Percentiles rank a stretch among this genome's conserved stretches.
Evolutionary conservation across 2,797 vertebrate genomes (phyloP).

Genomic region (Ptychadena robeensis): DNA sequence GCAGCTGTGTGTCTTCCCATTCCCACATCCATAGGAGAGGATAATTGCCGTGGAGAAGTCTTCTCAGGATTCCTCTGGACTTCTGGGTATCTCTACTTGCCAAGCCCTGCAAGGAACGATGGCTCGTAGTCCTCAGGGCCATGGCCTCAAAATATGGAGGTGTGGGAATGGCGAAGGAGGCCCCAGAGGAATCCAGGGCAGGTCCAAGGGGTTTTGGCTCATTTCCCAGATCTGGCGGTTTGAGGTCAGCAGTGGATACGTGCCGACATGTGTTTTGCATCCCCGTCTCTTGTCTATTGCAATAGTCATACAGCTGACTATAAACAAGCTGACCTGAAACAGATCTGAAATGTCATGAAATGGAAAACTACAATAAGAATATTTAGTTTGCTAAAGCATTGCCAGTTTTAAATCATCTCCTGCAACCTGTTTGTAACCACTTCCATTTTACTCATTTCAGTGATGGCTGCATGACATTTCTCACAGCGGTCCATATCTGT

Average conservation of each 20-base stretch:
- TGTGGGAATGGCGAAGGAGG: slow-evolving; percentile 52
- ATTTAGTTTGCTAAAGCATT: too few relatives aligned
- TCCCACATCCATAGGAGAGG: slow-evolving; percentile 9
- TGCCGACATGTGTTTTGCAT: slow-evolving; percentile 29
- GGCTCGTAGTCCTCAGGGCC: neutral
- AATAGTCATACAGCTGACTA: neutral
- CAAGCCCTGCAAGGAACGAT: slow-evolving; percentile 1
- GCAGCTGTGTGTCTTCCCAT: neutral
- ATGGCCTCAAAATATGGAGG: neutral
- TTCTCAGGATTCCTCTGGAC: slow-evolving; percentile 34
- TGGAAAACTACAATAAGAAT: too few relatives aligned
- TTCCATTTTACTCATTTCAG: too few relatives aligned
- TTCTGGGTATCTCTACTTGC: neutral
- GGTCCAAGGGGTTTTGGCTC: neutral
- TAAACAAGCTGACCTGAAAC: neutral
- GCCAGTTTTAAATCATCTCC: too few relatives aligned
- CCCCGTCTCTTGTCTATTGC: neutral
- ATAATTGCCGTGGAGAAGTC: neutral
- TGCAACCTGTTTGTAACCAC: too few relatives aligned
- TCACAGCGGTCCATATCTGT: too few relatives aligned
- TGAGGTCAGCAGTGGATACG: slow-evolving; percentile 13
- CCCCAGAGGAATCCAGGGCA: neutral
- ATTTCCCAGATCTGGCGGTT: slow-evolving; percentile 40
- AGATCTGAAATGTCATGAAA: too few relatives aligned
- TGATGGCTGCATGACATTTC: too few relatives aligned